Evolutionary conservation across 2,888 invertebrate species (phyloP).

Genomic region (Chesias legatella): DNA sequence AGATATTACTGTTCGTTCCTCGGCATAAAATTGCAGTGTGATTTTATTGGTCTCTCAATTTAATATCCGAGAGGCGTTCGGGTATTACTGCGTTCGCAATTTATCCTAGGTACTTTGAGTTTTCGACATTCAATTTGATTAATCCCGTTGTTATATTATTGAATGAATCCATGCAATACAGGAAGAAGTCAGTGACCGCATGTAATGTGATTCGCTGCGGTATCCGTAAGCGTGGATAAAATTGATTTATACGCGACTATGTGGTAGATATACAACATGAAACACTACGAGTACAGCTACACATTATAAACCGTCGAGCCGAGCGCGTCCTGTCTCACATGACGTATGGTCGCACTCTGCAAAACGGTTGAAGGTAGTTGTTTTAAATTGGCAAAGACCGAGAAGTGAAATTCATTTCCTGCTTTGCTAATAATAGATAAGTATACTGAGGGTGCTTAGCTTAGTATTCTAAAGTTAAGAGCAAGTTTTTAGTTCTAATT

Average conservation of each 20-base stretch:
- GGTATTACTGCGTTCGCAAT: constrained; percentile 1
- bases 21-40: constrained; percentile 17
- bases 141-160: constrained; percentile 28
- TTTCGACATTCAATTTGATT: constrained; percentile 24
- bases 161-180: constrained; percentile 56
- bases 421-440: constrained; percentile 9
- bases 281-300: constrained; percentile 23
- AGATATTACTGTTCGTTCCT: constrained; percentile 34
- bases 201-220: constrained; percentile 66
- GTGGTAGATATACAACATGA: constrained; percentile 34
- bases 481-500: too few species aligned
- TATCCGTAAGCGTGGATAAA: constrained; percentile 62
- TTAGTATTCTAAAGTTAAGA: too few species aligned
- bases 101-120: constrained; percentile 3
- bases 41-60: constrained; percentile 12
- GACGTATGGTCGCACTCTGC: constrained; percentile 27
- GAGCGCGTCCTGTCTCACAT: constrained; percentile 24
- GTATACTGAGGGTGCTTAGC: too few species aligned
- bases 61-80: constrained; percentile 7
- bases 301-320: constrained; percentile 19
- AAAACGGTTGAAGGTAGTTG: constrained; percentile 11
- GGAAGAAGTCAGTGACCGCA: constrained; percentile 70
- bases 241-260: constrained; percentile 58
- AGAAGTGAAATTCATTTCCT: constrained; percentile 40
- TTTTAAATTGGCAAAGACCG: constrained; percentile 38